Conservation (phyloP, 2,113 vertebrate genomes). For the Dipodomys stephensi region DNA sequence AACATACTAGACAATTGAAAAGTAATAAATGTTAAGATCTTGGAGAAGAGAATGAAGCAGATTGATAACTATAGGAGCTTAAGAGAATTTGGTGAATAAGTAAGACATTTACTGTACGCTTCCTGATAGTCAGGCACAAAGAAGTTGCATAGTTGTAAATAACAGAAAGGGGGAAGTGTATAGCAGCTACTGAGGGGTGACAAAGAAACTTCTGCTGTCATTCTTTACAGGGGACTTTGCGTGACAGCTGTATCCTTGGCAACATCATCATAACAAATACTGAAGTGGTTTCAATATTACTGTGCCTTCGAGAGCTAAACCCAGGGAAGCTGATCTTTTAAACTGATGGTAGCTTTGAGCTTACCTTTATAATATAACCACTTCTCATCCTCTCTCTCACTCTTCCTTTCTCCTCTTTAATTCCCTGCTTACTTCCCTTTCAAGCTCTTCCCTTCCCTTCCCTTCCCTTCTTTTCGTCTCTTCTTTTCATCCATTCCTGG, state of each 20-base stretch:
- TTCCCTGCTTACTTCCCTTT: not conserved
- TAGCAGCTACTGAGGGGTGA: not conserved
- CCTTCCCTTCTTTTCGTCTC: not conserved
- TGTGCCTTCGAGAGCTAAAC: not conserved
- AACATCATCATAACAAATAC: slow-evolving; percentile 71
- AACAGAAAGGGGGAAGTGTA: slow-evolving; percentile 64
- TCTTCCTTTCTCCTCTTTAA: not conserved
- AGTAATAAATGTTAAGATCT: not conserved
- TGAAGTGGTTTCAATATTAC: slow-evolving; percentile 18
- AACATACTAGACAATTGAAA: not conserved
- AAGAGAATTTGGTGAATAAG: slow-evolving; percentile 23
- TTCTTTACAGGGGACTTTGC: not conserved
- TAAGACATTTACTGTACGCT: slow-evolving; percentile 8
- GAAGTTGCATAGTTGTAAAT: not conserved
- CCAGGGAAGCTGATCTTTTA: not conserved
- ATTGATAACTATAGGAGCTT: not conserved
- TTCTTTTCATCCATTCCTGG: too few relatives aligned
- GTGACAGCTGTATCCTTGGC: slow-evolving; percentile 19
- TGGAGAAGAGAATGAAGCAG: not conserved
- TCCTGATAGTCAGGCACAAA: not conserved
- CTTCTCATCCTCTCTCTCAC: not conserved
- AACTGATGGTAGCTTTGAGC: not conserved
- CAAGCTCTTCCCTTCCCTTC: too few relatives aligned
- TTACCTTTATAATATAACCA: not conserved
- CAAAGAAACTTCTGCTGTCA: not conserved